Base-by-base conservation (phyloP, 1,140 invertebrate genomes). In the Pentalonia nigronervosa region DNA sequence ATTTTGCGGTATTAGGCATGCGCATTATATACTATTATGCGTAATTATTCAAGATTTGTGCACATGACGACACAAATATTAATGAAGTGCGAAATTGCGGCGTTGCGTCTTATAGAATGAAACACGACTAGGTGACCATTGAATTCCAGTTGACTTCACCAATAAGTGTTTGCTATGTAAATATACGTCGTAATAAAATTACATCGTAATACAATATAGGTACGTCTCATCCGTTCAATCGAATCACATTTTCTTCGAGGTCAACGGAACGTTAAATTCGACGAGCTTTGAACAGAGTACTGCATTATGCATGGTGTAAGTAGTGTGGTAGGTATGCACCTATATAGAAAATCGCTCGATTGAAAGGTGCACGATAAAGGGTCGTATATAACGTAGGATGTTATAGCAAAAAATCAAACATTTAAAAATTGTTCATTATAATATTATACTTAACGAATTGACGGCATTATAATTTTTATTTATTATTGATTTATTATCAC, bases 151-250 rank as follows among this genome's bases (percentile, higher is more conserved):
- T 4, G 34, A 84, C 34, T 84, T 84, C 36, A 41, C 83, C 36
- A 84, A 84, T 84, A 84, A 83, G 83, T 41, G 83, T 41, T 84
- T 25, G 9, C 23, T 84, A 25, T 84, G 83, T 84, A 84, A 84
- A 41, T 41, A 4, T 84, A 41, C 21, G 45, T 84, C 23, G 60
- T 76, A 84, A 25, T 84, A 84, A 25, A 84, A 41, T 84, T 53
- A 41, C 41, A 84, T 84, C 20, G 56, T 60, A 83, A 23, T 83
- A 83, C 41, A 41, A 41, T 41, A 36, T 11, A 41, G 20, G 20
- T 83, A 84, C 23, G 83, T 84, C 83, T 84, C 21, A 2, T 41
- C 8, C 83, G 41, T 84, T 84, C 41, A 84, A 84, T 41, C 20
- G 34, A 23, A 84, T 25, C 83, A 25, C 36, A 84, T 84, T 84